Evolutionary conservation across 2,113 vertebrate species (phyloP).

Genomic region (Campylorhamphus procurvoides): DNA sequence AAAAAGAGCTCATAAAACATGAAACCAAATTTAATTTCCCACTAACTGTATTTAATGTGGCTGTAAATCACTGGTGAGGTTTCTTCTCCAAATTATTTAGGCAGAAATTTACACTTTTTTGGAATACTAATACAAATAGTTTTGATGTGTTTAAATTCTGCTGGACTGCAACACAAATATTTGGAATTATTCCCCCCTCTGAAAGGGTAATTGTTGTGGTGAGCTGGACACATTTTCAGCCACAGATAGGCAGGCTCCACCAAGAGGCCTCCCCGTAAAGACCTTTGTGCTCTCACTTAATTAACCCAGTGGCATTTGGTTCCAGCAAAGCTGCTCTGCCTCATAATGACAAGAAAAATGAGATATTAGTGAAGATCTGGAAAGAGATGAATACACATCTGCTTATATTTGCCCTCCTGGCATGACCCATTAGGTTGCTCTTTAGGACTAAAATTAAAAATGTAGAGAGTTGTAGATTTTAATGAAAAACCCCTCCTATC

Average conservation of each 20-base stretch:
- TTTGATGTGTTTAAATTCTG: background rate
- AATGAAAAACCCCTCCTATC: background rate
- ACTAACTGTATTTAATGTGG: background rate
- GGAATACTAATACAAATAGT: background rate
- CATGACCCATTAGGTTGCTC: background rate
- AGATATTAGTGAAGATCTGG: background rate
- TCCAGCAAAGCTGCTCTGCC: conserved; percentile 13
- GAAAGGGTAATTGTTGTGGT: background rate
- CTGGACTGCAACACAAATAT: background rate
- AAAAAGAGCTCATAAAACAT: background rate
- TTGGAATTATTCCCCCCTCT: background rate
- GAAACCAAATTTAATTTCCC: background rate
- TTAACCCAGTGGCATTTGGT: conserved; percentile 34
- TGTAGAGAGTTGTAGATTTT: background rate
- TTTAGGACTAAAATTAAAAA: conserved; percentile 36
- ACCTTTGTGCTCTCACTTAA: background rate
- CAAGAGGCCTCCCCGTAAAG: background rate
- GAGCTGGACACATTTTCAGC: background rate
- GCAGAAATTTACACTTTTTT: background rate
- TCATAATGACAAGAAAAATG: conserved; percentile 25
- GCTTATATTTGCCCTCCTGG: conserved; percentile 39
- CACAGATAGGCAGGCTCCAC: background rate
- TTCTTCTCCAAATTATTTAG: background rate
- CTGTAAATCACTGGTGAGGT: background rate
- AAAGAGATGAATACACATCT: conserved; percentile 16